Evolutionary conservation across 2,888 invertebrate genomes (phyloP).

Genomic region (Glomeris marginata): DNA sequence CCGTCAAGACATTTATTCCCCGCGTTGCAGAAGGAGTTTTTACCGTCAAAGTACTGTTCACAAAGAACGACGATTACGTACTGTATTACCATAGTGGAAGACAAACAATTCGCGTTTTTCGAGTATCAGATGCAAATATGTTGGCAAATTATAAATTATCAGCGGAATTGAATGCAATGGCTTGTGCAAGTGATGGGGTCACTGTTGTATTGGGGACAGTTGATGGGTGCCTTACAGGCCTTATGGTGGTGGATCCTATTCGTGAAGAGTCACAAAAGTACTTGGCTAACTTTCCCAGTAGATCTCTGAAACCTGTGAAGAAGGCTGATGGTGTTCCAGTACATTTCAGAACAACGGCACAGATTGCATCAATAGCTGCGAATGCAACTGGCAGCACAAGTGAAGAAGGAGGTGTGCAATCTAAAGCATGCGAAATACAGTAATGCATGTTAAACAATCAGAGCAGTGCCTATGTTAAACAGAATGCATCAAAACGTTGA

Average conservation of each 20-base stretch:
- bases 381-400: background rate
- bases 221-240: conserved; percentile 83
- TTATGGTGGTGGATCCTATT: conserved; percentile 58
- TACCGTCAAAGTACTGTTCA: conserved; percentile 87
- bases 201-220: conserved; percentile 64
- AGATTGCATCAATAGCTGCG: conserved; percentile 15
- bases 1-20: conserved; percentile 77
- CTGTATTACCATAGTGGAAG: conserved; percentile 93
- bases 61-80: conserved; percentile 84
- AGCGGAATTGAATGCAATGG: conserved; percentile 73
- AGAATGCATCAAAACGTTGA: too few species aligned
- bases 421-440: too few species aligned
- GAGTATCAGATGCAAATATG: conserved; percentile 72
- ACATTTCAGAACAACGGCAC: conserved; percentile 18
- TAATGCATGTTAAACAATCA: too few species aligned
- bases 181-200: conserved; percentile 62
- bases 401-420: too few species aligned
- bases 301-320: conserved; percentile 35
- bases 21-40: conserved; percentile 87
- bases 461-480: too few species aligned
- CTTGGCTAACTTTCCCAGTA: conserved; percentile 49
- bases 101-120: conserved; percentile 83
- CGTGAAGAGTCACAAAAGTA: conserved; percentile 49
- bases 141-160: conserved; percentile 86
- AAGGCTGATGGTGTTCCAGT: conserved; percentile 8